Evolutionary conservation across 2,888 invertebrate species (phyloP), one percentile per base, ranked within the genome.

Genomic region (Artemia sinica): DNA sequence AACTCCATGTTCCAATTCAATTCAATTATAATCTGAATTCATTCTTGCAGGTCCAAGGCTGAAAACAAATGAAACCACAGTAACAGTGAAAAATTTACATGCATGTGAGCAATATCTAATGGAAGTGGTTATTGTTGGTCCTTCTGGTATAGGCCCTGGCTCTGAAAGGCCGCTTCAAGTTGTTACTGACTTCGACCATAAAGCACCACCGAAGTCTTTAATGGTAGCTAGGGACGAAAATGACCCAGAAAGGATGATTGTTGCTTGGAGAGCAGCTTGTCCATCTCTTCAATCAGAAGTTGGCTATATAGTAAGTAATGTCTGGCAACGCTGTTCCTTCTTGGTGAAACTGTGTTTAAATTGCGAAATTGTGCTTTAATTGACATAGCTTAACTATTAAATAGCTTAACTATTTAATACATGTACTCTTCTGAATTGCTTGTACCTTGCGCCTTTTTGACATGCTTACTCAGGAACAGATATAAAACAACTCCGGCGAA

Each of bases 91-190:
- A 7, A 80, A 84, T 65, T 76, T 91, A 72, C 82, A 85, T 72
- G 83, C 88, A 1, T 91, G 91, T 73, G 86, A 87, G 75, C 82
- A 81, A 1, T 90, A 90, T 76, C 77, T 85, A 69, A 85, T 90
- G 76, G 82, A 84, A 7, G 85, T 89, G 7, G 87, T 86, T 0
- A 77, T 86, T 2, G 76, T 85, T 12, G 83, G 82, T 0, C 84
- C 86, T 0, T 76, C 80, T 50, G 88, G 88, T 0, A 58, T 51
- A 51, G 70, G 70, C 14, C 68, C 68, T 12, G 72, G 71, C 0
- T 69, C 68, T 28, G 77, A 80, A n/a, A 86, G 86, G 8, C 88
- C 87, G 1, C 77, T 88, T 65, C 79, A 81, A 0, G 78, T 85
- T 5, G 76, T 81, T 50, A 89, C 88, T 0, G 80, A 82, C 70